A percentile compares a stretch with the other conserved stretches of the same genome.
Evolutionary conservation across 2,888 invertebrate species (phyloP).

Genomic region (Xestia sexstrigata): DNA sequence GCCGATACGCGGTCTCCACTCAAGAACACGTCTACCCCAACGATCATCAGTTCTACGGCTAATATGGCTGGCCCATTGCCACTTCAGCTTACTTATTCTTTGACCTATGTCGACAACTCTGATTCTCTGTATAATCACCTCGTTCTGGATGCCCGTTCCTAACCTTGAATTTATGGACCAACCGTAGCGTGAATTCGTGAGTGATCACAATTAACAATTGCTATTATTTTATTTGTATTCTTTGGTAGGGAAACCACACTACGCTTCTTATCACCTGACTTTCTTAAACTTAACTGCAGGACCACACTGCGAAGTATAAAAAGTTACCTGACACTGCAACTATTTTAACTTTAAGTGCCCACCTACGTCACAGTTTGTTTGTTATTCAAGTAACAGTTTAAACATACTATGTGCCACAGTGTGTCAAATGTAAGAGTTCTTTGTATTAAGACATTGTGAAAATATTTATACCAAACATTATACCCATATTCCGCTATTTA

Average conservation of each 20-base stretch:
- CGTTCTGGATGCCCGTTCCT: no score
- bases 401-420: background rate
- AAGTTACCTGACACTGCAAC: constrained; percentile 48
- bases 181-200: no score
- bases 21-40: no score
- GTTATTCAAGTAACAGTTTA: background rate
- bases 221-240: background rate
- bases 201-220: no score
- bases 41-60: no score
- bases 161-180: no score
- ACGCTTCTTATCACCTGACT: background rate
- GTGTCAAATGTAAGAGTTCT: background rate
- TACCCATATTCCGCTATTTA: background rate
- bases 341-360: constrained; percentile 2
- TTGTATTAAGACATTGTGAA: background rate
- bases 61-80: no score
- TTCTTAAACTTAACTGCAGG: constrained; percentile 6
- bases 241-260: background rate
- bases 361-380: constrained; percentile 32
- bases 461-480: background rate
- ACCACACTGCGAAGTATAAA: constrained; percentile 9
- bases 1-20: no score
- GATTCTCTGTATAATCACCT: no score
- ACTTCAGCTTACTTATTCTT: no score
- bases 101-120: no score